Evolutionary conservation across 2,797 vertebrate species (phyloP).

Genomic region (Margarornis squamiger): DNA sequence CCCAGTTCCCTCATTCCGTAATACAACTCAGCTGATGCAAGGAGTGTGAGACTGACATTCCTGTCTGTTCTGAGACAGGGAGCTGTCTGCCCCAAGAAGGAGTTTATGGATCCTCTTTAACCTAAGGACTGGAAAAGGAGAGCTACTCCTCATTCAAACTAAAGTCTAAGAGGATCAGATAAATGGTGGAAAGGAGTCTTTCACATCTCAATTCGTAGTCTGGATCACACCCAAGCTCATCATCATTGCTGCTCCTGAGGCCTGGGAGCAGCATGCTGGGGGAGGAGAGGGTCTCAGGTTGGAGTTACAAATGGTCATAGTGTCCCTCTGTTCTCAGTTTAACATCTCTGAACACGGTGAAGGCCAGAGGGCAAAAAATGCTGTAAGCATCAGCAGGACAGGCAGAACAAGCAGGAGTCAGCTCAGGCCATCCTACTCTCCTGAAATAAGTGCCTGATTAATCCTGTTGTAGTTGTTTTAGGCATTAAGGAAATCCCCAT

Average conservation of each 20-base stretch:
- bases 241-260: neutral
- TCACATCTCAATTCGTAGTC: neutral
- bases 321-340: neutral
- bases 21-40: accelerated
- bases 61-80: neutral
- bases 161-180: neutral
- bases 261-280: accelerated
- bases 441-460: neutral
- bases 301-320: neutral
- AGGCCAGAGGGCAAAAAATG: neutral
- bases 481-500: neutral
- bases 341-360: neutral
- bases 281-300: neutral
- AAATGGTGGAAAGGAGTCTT: neutral
- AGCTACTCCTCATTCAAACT: neutral
- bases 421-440: neutral
- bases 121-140: neutral
- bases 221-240: neutral
- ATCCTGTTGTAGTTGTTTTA: neutral
- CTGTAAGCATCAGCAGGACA: neutral
- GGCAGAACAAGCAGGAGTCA: neutral
- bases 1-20: accelerated
- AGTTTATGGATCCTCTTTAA: neutral
- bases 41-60: accelerated
- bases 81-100: neutral